Evolutionary conservation across 2,888 invertebrate species (phyloP), one percentile per base, ranked within the genome.

Genomic region (Xanthorhoe designata): DNA sequence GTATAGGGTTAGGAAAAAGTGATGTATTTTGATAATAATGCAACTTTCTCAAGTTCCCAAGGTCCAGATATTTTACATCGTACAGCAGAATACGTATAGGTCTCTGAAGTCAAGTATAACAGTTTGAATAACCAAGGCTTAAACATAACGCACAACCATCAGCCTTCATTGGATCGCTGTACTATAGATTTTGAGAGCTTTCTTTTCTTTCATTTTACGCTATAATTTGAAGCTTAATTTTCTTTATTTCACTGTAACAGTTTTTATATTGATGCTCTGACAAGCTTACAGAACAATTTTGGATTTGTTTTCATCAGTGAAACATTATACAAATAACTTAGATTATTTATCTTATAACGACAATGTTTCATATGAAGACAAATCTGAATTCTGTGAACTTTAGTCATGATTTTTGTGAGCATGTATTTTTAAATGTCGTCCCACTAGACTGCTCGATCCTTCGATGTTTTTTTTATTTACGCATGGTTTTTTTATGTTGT

Each of bases 101-200:
- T 86, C 89, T 90, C 89, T 90, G 81, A 91, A 92, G 93, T 92
- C 93, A 92, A 93, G 93, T 93, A 90, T 86, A 88, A 81, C 75
- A 64, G 89, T 90, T 90, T 91, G 86, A 77, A 87, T 91, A 91
- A 91, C 90, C 81, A 85, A 85, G 79, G 92, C 91, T 91, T 92
- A 74, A 80, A 86, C 82, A 85, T 76, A 83, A 80, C 78, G 84
- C 82, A 86, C 84, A 83, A 78, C 77, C 85, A 87, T 85, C 83
- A 90, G 87, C 86, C 83, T 83, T 80, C 85, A 86, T 88, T 80
- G 80, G 84, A 86, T 79, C 86, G 91, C 90, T 92, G 91, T 92
- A 91, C 86, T 81, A 88, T 89, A 90, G 86, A 86, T 83, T 45
- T 86, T 91, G 78, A 83, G 84, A 90, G 90, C 90, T 90, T 90